Evolutionary conservation across 1,140 invertebrate species (phyloP), one percentile per base, ranked within the genome.

Genomic region (Caenorhabditis latens): DNA sequence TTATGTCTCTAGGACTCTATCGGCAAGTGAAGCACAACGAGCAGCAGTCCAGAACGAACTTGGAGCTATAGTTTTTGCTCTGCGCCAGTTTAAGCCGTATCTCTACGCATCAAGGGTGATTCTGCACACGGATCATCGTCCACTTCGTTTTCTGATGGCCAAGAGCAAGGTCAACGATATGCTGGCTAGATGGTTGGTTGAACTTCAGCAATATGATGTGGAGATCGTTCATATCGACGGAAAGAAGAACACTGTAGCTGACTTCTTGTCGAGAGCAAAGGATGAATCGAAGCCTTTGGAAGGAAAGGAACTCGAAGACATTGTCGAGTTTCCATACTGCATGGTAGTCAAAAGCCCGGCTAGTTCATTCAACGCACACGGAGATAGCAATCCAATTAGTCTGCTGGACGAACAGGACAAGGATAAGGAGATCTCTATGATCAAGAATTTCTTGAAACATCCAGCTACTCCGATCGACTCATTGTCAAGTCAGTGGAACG

Each of bases 161-260:
- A 87, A 50, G 32, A 8, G n/a, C 24, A 63, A 43, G 13, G 24
- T 42, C 16, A 8, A 61, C 14, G 65, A 65, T n/a, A 67, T 42
- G 6, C 61, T 83, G 13, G 83, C 58, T 3, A 21, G 53, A 43
- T 65, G 86, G 57, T 55, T 85, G n/a, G 58, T 87, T 4, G 83
- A 71, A 11, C 48, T 87, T 16, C 86, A 83, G 6, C n/a, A 53
- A 14, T 84, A 48, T n/a, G 16, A 24, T 19, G 48, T 65, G 4
- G 24, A 58, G 46, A 67, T 84, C 11, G 46, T 50, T 21, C 53
- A 85, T 24, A 85, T 67, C 24, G 61, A 58, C n/a, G 86, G 83
- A 19, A 84, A 87, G 63, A 55, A 53, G 14, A 84, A 87, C 48
- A 67, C 58, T 7, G 65, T 87, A 11, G 67, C 83, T 7, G 85